These are phyloP conservation scores for Protaetia brevitarsis DNA, from an alignment of 1,140 invertebrate species.

Conservation along the genomic window DNA sequence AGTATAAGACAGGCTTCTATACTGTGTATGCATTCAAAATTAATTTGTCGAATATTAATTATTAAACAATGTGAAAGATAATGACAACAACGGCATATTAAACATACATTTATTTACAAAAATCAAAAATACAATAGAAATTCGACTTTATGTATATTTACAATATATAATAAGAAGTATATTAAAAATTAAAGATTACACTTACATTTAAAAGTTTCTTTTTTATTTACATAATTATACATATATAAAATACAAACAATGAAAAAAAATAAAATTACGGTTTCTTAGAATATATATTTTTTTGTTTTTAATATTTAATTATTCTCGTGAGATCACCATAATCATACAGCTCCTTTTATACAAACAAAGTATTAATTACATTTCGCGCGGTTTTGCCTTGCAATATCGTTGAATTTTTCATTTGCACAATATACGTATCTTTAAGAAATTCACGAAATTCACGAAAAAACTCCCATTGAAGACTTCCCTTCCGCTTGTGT, in stretches of 20 bases:
- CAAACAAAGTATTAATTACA: background rate
- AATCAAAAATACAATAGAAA: conserved; percentile 46
- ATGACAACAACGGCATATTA: background rate
- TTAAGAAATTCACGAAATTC: background rate
- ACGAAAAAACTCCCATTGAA: no score
- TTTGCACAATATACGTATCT: conserved; percentile 12
- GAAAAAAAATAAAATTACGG: conserved; percentile 15
- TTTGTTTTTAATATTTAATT: background rate
- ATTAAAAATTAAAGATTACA: conserved; percentile 30
- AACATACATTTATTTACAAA: conserved; percentile 39
- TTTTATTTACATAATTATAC: conserved; percentile 26
- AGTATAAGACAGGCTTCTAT: no score
- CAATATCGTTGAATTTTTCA: background rate
- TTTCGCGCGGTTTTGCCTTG: background rate
- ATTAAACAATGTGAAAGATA: background rate
- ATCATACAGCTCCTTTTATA: background rate
- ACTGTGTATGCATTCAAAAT: no score
- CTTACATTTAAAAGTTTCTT: conserved; percentile 32
- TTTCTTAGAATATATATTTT: background rate
- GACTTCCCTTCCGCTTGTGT: no score
- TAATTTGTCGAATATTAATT: background rate
- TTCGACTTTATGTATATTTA: conserved; percentile 40
- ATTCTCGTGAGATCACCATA: conserved; percentile 9
- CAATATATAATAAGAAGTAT: conserved; percentile 37
- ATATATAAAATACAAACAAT: conserved; percentile 19